Conservation (phyloP, 2,888 invertebrate species). For the Drosophila acutilabella region DNA sequence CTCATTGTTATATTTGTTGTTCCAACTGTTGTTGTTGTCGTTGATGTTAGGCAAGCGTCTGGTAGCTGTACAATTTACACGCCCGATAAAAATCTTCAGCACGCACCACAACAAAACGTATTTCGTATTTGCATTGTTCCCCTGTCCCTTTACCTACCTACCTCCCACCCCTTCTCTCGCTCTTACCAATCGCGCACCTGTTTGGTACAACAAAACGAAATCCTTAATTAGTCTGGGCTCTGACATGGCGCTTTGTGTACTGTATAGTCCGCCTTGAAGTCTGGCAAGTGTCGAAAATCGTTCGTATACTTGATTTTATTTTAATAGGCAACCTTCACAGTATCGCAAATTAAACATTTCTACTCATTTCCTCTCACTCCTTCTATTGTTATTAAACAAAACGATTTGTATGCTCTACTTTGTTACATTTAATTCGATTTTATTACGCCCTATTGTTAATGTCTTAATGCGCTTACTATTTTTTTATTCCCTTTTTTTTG, state of each 20-base stretch:
- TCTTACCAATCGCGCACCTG: conserved; percentile 1
- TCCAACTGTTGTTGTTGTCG: conserved; percentile 3
- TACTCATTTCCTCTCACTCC: background rate
- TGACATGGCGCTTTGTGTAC: conserved; percentile 3
- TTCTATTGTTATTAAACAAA: conserved; percentile 49
- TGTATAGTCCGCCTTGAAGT: conserved; percentile 2
- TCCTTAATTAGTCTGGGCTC: conserved; percentile 63
- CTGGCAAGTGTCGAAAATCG: conserved; percentile 47
- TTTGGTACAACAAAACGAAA: conserved; percentile 36
- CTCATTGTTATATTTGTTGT: background rate
- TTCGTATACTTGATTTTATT: conserved; percentile 66
- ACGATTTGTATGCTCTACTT: conserved; percentile 45
- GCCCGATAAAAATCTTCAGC: conserved; percentile 68
- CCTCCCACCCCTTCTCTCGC: background rate
- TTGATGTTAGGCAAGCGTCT: conserved; percentile 38
- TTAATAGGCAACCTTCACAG: conserved; percentile 66
- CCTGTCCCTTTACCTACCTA: background rate
- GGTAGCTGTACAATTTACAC: conserved; percentile 63
- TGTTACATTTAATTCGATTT: conserved; percentile 41
- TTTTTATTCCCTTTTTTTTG: conserved; percentile 3
- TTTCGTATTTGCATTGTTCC: conserved; percentile 56
- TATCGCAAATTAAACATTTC: conserved; percentile 52
- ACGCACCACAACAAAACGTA: conserved; percentile 68
- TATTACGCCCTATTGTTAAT: conserved; percentile 44
- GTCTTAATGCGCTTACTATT: conserved; percentile 50